Percentiles rank a stretch among this genome's conserved stretches.
Conservation (phyloP, 2,797 vertebrate species). For the Notolepis coatsorum region DNA sequence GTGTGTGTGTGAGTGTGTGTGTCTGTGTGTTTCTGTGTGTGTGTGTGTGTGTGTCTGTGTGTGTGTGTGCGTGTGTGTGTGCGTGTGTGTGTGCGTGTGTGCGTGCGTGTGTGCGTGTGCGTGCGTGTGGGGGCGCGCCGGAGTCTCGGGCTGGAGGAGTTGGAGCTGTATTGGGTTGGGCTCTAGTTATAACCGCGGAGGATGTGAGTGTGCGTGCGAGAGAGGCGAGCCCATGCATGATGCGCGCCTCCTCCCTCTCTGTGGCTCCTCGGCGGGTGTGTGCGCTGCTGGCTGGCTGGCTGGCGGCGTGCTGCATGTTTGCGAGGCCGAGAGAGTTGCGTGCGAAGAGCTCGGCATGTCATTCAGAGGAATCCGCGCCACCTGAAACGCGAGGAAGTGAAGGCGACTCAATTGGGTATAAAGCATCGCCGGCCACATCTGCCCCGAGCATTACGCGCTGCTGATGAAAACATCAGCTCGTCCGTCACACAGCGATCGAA, state of each 20-base stretch:
- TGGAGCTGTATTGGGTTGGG: too few species aligned
- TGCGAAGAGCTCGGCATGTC: constrained; percentile 88
- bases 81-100: constrained; percentile 9
- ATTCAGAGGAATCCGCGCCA: constrained; percentile 88
- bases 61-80: constrained; percentile 19
- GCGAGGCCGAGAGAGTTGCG: constrained; percentile 84
- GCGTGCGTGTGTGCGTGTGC: constrained; percentile 14
- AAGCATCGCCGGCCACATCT: constrained; percentile 84
- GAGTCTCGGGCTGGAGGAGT: too few species aligned
- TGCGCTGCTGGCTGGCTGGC: too few species aligned
- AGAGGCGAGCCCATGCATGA: too few species aligned
- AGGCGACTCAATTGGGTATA: constrained; percentile 85
- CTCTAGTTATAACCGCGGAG: too few species aligned
- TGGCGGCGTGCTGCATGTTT: constrained; percentile 64
- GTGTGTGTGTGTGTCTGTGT: constrained; percentile 22
- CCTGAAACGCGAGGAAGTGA: constrained; percentile 88
- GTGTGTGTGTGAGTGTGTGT: neutral
- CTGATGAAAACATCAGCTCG: constrained; percentile 79
- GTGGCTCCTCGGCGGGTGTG: too few species aligned
- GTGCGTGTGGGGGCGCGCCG: constrained; percentile 30
- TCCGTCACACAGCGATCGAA: constrained; percentile 54
- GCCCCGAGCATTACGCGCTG: constrained; percentile 73
- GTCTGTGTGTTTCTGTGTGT: neutral
- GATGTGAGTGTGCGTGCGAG: too few species aligned
- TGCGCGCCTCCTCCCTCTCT: too few species aligned